Conservation (phyloP, 1,140 invertebrate species). For the Aradophagus sp. region DNA sequence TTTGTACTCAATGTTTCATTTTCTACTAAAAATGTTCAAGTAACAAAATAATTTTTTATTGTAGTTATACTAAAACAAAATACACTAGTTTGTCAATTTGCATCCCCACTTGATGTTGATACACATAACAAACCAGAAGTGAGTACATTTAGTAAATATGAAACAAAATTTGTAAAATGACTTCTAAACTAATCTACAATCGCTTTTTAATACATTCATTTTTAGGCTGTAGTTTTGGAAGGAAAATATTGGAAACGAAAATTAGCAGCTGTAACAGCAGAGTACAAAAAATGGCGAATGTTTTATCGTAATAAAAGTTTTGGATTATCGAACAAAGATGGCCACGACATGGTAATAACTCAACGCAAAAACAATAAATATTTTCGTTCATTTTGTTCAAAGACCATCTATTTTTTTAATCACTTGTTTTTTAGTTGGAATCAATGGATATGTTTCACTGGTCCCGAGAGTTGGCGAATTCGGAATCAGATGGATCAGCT, state of each 20-base stretch:
- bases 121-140: conserved; percentile 97
- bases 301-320: conserved; percentile 91
- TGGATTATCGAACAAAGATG: conserved; percentile 83
- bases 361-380: too few relatives aligned
- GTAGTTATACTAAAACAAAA: conserved; percentile 95
- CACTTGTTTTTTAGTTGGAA: conserved; percentile 81
- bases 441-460: conserved; percentile 87
- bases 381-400: too few relatives aligned
- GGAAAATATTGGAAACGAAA: conserved; percentile 99
- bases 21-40: too few relatives aligned
- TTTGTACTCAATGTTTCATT: background rate
- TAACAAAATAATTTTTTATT: conserved; percentile 55
- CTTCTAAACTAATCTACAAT: background rate
- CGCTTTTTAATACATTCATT: conserved; percentile 6
- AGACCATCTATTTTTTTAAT: too few relatives aligned
- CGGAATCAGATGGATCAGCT: conserved; percentile 56
- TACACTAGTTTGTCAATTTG: conserved; percentile 95
- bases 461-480: conserved; percentile 70
- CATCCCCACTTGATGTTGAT: conserved; percentile 94
- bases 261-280: conserved; percentile 95
- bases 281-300: conserved; percentile 99
- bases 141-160: conserved; percentile 70
- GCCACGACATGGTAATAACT: conserved; percentile 84
- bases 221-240: conserved; percentile 93
- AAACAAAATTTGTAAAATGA: conserved; percentile 3